phyloP scores from a whole-genome alignment of 2,888 invertebrate species.

The Thecocarcelia acutangulata region DNA sequence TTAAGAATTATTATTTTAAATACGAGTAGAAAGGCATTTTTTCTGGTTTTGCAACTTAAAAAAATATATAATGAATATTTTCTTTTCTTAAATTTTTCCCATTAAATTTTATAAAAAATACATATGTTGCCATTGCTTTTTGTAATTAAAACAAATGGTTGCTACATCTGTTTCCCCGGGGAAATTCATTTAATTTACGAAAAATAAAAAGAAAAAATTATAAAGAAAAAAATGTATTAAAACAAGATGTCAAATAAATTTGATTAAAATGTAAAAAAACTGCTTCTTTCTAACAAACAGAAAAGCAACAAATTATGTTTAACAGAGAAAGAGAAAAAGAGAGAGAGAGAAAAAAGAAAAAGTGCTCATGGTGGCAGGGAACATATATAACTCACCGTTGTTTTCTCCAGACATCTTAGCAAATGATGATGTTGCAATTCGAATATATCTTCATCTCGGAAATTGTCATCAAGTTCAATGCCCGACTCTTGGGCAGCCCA shows the following conservation, averaged over 20 bases:
- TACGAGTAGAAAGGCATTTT: background rate
- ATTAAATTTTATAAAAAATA: constrained; percentile 68
- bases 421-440: constrained; percentile 99
- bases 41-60: background rate
- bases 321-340: background rate
- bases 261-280: constrained; percentile 5
- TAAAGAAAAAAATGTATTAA: constrained; percentile 17
- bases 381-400: constrained; percentile 87
- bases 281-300: background rate
- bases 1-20: too few species aligned
- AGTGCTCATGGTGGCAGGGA: background rate
- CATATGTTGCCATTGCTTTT: constrained; percentile 69
- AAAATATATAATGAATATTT: constrained; percentile 18
- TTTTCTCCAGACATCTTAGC: constrained; percentile 97
- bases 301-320: background rate
- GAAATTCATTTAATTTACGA: constrained; percentile 12
- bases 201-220: constrained; percentile 31
- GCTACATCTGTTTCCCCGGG: constrained; percentile 65
- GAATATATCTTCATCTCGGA: constrained; percentile 97
- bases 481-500: constrained; percentile 96
- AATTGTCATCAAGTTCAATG: constrained; percentile 93
- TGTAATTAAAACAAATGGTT: constrained; percentile 69
- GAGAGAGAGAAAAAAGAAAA: too few species aligned
- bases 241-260: constrained; percentile 28
- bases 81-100: constrained; percentile 24